Base-by-base conservation (phyloP, 2,113 vertebrate genomes). In the Misgurnus anguillicaudatus region DNA sequence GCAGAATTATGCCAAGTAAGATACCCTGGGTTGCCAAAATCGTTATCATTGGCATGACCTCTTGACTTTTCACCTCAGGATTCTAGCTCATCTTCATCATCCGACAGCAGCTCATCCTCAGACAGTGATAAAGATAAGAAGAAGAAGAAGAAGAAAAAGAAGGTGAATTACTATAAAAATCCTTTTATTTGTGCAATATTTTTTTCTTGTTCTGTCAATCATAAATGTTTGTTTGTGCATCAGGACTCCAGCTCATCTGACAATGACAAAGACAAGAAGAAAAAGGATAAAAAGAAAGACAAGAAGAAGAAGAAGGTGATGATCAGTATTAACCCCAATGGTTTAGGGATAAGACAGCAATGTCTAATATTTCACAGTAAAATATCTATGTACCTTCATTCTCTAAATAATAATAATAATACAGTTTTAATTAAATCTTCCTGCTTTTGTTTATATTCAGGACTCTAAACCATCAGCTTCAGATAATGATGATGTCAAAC, bases 91-190 rank as follows among this genome's bases (percentile, higher is more conserved):
- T 61, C 63, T 45, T 67, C 65, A 10, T 67, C 64, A 47, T 47
- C 41, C 0, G 41, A 67, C 36, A 65, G 36, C 62, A 31, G 24
- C 1, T 65, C 60, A 11, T 61, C 63, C n/a, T 67, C 65, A 10
- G 41, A 67, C 17, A 67, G 64, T 67, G 41, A 47, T 42, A 67
- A 67, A 39, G 63, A 65, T 4, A 64, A 64, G 16, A 11, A 64
- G 4, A 65, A 67, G 64, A 67, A 45, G 6, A 65, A 65, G 38
- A 31, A 31, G 24, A 31, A 31, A 31, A 31, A 31, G 24, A 1
- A 31, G 24, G 1, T 42, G 8, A n/a, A 24, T 21, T 9, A 45
- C 42, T 8, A 45, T 45, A 5, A 45, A 45, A 5, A 45, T 45
- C 24, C 24, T 31, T 45, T 45, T 9, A 45, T 9, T 45, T 45